Conservation (phyloP, 2,888 invertebrate species). For the Habroteleia sp. region DNA sequence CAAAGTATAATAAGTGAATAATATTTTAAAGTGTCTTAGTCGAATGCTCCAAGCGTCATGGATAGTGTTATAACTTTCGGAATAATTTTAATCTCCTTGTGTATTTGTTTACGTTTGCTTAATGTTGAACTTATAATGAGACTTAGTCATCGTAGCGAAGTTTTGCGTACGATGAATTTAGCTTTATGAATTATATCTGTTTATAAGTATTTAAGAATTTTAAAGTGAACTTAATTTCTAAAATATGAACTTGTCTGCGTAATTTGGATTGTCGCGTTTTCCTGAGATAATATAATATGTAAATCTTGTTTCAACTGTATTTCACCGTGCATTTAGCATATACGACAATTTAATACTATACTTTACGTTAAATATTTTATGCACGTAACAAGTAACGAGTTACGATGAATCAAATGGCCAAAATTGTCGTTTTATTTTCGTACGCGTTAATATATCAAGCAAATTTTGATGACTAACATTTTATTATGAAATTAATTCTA, state of each 20-base stretch:
- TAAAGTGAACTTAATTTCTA: slow-evolving; percentile 3
- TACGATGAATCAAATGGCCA: background rate
- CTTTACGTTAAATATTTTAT: slow-evolving; percentile 12
- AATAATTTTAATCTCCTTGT: too few relatives aligned
- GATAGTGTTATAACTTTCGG: too few relatives aligned
- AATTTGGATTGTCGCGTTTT: slow-evolving; percentile 12
- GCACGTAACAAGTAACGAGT: slow-evolving; percentile 5
- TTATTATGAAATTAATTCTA: too few relatives aligned
- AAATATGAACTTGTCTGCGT: background rate
- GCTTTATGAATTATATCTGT: background rate
- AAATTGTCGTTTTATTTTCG: too few relatives aligned
- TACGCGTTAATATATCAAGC: too few relatives aligned
- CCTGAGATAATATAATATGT: slow-evolving; percentile 20
- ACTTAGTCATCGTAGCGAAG: background rate
- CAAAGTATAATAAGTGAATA: too few relatives aligned
- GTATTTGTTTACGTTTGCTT: background rate
- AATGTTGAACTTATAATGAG: background rate
- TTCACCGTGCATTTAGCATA: slow-evolving; percentile 12
- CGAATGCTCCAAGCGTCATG: too few relatives aligned
- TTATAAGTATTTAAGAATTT: slow-evolving; percentile 18
- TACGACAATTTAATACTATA: slow-evolving; percentile 12
- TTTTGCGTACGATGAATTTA: background rate
- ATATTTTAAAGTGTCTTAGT: too few relatives aligned
- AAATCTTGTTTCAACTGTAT: slow-evolving; percentile 1
- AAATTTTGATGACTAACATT: too few relatives aligned